Evolutionary conservation across 2,888 invertebrate genomes (phyloP), one percentile per base, ranked within the genome.

Genomic region (Leucania comma): DNA sequence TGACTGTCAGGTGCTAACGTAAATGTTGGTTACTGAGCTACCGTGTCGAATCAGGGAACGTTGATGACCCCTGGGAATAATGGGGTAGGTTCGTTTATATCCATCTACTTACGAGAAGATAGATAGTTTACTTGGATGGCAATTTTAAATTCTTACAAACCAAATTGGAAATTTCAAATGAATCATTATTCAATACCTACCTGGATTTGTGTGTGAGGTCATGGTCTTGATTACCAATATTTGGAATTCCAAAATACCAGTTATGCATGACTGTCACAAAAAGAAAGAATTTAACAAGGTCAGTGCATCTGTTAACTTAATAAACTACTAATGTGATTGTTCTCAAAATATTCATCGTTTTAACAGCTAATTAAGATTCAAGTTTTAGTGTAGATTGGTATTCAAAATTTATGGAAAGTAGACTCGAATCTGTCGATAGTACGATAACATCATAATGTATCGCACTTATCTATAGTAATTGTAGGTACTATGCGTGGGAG

Each of bases 11-110:
- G 89, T 89, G 87, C 62, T 81, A 75, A 75, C 79, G 77, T 83
- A 86, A 90, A 90, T 91, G 87, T 90, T 91, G 90, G 90, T 90
- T 88, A 89, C 78, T 88, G 82, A 90, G 90, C 87, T 90, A 91
- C 90, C 90, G 90, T 92, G 91, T 90, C 90, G 89, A 92, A 92
- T 91, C 80, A 81, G 76, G 68, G 82, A 84, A 82, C 81, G 81
- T 84, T 84, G 76, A 81, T 81, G 75, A 80, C 75, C 75, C 82
- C 76, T 85, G 85, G 85, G 83, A 89, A 81, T 78, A 78, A 86
- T 80, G 75, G 75, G 72, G 80, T 81, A 81, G 24, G 8, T 61
- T 59, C 35, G 35, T 56, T 56, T 71, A 46, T 77, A 57, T 24
- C 17, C 46, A 20, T 48, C 29, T 53, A 72, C 35, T 56, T 51